Conservation (phyloP, 2,888 invertebrate genomes). For the Agrochola lota region DNA sequence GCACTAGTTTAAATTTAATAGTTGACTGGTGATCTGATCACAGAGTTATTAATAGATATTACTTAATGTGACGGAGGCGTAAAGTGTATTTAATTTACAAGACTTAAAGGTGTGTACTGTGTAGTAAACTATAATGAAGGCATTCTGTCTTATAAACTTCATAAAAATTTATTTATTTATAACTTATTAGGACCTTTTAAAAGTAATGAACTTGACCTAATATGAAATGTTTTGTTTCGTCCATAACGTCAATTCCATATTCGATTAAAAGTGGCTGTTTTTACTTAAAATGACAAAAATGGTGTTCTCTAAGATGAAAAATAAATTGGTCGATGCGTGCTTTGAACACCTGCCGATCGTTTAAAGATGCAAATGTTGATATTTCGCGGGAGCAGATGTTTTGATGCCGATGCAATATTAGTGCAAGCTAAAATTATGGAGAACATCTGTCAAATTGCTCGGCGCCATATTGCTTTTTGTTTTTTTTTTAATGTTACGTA, state of each 20-base stretch:
- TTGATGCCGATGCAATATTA: constrained; percentile 37
- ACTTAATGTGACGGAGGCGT: constrained; percentile 8
- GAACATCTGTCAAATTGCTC: constrained; percentile 65
- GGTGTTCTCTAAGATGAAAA: constrained; percentile 26
- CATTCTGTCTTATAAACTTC: not conserved
- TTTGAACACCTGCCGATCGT: constrained; percentile 68
- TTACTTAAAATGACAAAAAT: too few species aligned
- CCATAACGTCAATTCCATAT: too few species aligned
- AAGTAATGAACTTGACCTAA: constrained; percentile 4
- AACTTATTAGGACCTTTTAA: not conserved
- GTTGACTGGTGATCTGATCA: constrained; percentile 24
- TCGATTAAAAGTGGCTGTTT: too few species aligned
- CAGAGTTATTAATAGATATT: constrained; percentile 40
- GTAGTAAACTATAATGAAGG: not conserved
- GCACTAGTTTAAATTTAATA: constrained; percentile 4
- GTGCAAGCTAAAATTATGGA: constrained; percentile 47
- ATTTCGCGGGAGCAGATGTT: constrained; percentile 72
- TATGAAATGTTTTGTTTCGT: constrained; percentile 5
- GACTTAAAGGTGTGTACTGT: not conserved
- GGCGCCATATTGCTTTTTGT: constrained; percentile 51
- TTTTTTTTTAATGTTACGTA: not conserved
- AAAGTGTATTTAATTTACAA: not conserved
- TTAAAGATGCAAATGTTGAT: constrained; percentile 66
- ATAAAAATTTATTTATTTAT: not conserved
- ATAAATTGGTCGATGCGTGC: constrained; percentile 55